phyloP scores from a whole-genome alignment of 1,140 invertebrate species.

The Zaprionus capensis region DNA sequence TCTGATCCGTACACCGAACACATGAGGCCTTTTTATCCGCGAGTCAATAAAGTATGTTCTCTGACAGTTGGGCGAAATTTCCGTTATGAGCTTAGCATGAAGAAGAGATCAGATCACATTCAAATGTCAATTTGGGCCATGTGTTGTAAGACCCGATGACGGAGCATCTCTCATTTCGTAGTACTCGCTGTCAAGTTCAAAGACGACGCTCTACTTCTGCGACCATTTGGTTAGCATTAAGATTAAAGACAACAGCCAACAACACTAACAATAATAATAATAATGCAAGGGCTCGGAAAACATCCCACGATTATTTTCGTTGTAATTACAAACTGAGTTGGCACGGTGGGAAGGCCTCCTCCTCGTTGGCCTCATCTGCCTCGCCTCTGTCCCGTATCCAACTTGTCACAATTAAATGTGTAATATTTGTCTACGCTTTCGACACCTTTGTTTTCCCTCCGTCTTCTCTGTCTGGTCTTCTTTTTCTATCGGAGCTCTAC shows the following conservation, averaged over 20 bases:
- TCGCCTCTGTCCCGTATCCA: constrained; percentile 22
- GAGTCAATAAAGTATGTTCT: not conserved
- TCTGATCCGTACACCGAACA: constrained; percentile 17
- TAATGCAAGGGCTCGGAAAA: not conserved
- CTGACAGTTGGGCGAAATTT: not conserved
- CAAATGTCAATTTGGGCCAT: not conserved
- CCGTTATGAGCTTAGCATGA: not conserved
- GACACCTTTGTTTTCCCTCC: constrained; percentile 51
- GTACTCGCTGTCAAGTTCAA: constrained; percentile 20
- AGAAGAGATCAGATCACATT: not conserved
- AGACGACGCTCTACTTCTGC: constrained; percentile 19
- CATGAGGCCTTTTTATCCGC: not conserved
- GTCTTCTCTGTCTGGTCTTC: not conserved
- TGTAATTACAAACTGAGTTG: constrained; percentile 46
- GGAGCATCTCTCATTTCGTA: not conserved
- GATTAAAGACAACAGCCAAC: constrained; percentile 12
- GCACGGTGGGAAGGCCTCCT: constrained; percentile 10
- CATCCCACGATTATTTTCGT: constrained; percentile 35
- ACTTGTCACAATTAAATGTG: constrained; percentile 79
- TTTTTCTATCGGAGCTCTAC: not conserved
- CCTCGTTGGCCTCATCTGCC: constrained; percentile 5
- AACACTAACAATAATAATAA: constrained; percentile 9
- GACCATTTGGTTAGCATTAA: constrained; percentile 7
- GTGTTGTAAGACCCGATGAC: not conserved
- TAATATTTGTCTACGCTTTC: constrained; percentile 74